Evolutionary conservation across 2,888 invertebrate genomes (phyloP).

Genomic region (Macrophya alboannulata): DNA sequence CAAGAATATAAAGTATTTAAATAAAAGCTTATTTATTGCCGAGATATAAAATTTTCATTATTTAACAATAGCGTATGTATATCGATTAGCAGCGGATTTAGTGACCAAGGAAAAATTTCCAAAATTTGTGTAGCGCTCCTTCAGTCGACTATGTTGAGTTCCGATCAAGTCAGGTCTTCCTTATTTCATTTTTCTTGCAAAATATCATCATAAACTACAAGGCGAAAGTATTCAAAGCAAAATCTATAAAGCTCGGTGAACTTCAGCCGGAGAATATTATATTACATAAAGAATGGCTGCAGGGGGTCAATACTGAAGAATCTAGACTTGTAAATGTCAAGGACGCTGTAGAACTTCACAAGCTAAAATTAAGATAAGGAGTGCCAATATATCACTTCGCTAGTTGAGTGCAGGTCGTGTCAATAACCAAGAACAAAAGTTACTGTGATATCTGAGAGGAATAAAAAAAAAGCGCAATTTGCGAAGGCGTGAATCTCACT

Average conservation of each 20-base stretch:
- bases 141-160: neutral
- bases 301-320: neutral
- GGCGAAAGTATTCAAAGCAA: neutral
- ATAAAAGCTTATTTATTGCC: conserved; percentile 77
- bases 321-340: neutral
- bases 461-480: neutral
- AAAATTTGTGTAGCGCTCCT: neutral
- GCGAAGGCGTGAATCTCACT: neutral
- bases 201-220: neutral
- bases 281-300: neutral
- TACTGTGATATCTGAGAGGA: neutral
- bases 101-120: neutral
- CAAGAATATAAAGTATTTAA: conserved; percentile 72
- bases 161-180: neutral
- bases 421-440: neutral
- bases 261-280: neutral
- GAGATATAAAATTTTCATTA: conserved; percentile 19
- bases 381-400: neutral
- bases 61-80: neutral
- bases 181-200: neutral
- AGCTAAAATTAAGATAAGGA: neutral
- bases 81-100: neutral
- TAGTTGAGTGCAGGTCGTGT: neutral
- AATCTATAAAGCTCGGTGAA: neutral
- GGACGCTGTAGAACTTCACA: neutral